These are phyloP conservation scores for Euphonia xanthogaster DNA, from an alignment of 2,797 vertebrate species.

Conservation along the genomic window DNA sequence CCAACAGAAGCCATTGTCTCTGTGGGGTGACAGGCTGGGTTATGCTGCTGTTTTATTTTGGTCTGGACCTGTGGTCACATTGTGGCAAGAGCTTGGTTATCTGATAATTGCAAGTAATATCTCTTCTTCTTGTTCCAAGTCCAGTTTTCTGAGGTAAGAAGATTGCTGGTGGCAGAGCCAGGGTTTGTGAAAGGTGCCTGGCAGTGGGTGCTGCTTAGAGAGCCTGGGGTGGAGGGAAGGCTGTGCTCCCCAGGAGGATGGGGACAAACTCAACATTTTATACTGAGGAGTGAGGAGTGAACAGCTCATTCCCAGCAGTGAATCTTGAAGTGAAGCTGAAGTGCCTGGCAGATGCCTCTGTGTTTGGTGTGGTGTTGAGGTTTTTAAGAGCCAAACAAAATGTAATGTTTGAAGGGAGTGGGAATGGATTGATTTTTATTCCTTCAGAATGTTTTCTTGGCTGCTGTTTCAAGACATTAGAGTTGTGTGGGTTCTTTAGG, in stretches of 20 bases:
- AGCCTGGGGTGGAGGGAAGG: neutral
- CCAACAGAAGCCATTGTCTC: neutral
- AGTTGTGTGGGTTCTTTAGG: neutral
- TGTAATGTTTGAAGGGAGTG: neutral
- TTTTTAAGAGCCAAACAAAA: neutral
- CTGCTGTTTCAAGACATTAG: neutral
- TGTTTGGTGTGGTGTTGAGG: neutral
- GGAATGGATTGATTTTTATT: neutral
- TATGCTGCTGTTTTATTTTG: neutral
- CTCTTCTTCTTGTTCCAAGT: neutral
- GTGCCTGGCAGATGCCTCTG: neutral
- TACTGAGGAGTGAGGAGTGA: neutral
- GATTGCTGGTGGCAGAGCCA: neutral
- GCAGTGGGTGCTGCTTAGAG: neutral
- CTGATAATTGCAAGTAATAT: neutral
- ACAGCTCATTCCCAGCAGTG: neutral
- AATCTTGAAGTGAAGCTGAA: neutral
- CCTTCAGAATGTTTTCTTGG: neutral
- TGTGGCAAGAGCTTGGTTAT: neutral
- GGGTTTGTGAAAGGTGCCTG: neutral
- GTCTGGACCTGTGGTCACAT: neutral
- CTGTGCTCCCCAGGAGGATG: neutral
- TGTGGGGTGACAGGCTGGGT: neutral
- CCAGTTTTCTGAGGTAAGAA: neutral
- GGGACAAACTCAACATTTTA: rapidly evolving